Evolutionary conservation across 1,140 invertebrate genomes (phyloP), one percentile per base, ranked within the genome.

Genomic region (Coboldia fuscipes): DNA sequence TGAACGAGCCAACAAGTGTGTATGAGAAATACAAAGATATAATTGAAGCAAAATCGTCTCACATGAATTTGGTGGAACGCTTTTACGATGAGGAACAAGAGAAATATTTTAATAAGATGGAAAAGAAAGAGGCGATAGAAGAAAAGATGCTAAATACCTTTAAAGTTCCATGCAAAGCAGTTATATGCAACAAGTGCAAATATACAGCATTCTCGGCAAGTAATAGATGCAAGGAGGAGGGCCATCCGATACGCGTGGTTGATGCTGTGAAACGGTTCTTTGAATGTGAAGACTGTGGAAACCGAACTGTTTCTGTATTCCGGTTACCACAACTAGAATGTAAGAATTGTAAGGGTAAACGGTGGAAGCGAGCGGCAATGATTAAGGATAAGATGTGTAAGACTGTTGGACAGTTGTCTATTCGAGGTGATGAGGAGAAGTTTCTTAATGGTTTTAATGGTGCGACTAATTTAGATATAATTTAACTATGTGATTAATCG

Each of bases 101-200:
- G 13, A 74, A 82, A 42, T 93, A 94, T 51, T 94, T 93, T 41
- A 67, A 72, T 38, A 79, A 78, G 47, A 50, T 92, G 33, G 86
- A 92, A 53, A 72, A 73, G 39, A 93, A 86, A 47, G 89, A 96
- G 56, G 66, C 67, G 41, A 72, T 92, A 67, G 89, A 94, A 51
- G 76, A 89, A 35, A 92, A 93, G 57, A 88, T 94, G 82, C 50
- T 75, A 14, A 70, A 63, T 23, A 90, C 83, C 5, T 85, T 64
- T 46, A 79, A 88, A 57, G 56, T 93, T 14, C 55, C 61, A 1
- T 85, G 80, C 43, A 86, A 83, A 56, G 84, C 86, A n/a, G 78
- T 90, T 2, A 68, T 66, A 33, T 96, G 89, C 57, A 48, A 68
- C n/a, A 63, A 76, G 53, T 96, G 89, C 50, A 83, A 85, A 47